Evolutionary conservation across 1,140 invertebrate genomes (phyloP), one percentile per base, ranked within the genome.

Genomic region (Oedothorax gibbosus): DNA sequence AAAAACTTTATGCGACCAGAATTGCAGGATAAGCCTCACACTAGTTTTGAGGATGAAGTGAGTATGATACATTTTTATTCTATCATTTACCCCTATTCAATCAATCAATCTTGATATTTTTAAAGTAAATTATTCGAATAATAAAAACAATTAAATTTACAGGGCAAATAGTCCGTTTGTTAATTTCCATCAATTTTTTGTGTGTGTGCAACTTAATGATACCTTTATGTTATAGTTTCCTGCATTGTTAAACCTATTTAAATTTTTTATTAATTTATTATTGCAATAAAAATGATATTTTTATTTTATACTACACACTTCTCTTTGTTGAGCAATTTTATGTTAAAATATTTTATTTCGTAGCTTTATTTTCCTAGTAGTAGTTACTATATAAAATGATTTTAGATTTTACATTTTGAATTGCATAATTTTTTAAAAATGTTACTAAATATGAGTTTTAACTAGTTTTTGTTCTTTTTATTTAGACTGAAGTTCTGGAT

Each of bases 1-100:
- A 98, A 99, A 90, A 99, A 99, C 90, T 99, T 98, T 89, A 95
- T 97, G 85, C 91, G 95, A 35, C 98, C 98, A 2, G 95, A 98
- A 87, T 91, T 98, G 7, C 98, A 99, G 91, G 93, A 94, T 66
- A 91, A 92, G 56, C 95, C 96, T 7, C 96, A 99, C 91, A 93
- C 94, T 86, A 94, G 93, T 87, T 99, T 99, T 90, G 94, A 97
- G 88, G 93, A 96, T 87, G 97, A 99, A 92, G 95, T 86, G 49
- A 75, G 60, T 49, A 78, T 68, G 12, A 50, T 51, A 50, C 0
- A 20, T 11, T 7, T 75, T 20, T 14, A 7, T 75, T 57, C 35
- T 2, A 35, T 2, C 5, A 5, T 35, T 35, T 35, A 35, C 35
- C 35, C 35, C 35, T 35, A 2, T 35, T 51, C 68, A n/a, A n/a